Percentiles rank a stretch among this genome's conserved stretches.
These are phyloP conservation scores for Rhodinocichla rosea DNA, from an alignment of 2,113 vertebrate species.

Conservation along the genomic window DNA sequence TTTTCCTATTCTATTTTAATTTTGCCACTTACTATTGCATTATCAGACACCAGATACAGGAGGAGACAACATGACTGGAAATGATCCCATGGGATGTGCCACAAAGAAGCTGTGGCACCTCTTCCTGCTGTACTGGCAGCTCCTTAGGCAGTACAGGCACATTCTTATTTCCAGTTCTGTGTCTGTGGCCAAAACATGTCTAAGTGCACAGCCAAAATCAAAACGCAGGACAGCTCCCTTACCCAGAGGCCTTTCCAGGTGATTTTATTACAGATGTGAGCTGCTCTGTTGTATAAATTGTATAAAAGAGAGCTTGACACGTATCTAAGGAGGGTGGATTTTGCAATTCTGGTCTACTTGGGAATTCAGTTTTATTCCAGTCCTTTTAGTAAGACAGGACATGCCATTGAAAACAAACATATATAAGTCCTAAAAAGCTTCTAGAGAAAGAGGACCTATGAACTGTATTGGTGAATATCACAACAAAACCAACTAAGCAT, in stretches of 20 bases:
- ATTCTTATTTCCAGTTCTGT: background rate
- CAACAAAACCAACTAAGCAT: background rate
- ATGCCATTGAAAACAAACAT: background rate
- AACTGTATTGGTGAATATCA: background rate
- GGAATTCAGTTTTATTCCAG: background rate
- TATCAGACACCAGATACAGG: background rate
- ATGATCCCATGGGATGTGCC: background rate
- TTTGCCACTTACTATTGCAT: background rate
- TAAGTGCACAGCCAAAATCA: background rate
- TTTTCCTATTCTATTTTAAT: background rate
- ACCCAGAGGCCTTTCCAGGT: background rate
- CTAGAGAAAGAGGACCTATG: background rate
- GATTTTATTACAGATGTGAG: background rate
- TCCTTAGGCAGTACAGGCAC: background rate
- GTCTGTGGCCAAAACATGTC: background rate
- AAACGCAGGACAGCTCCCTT: background rate
- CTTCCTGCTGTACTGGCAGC: rapidly evolving
- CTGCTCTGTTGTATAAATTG: background rate
- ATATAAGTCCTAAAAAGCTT: background rate
- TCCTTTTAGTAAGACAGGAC: background rate
- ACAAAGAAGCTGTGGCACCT: background rate
- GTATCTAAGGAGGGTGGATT: background rate
- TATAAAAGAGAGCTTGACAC: background rate
- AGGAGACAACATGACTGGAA: rapidly evolving
- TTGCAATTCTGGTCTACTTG: background rate